Base-by-base conservation (phyloP, 2,888 invertebrate species). In the Oxycera nigricornis region DNA sequence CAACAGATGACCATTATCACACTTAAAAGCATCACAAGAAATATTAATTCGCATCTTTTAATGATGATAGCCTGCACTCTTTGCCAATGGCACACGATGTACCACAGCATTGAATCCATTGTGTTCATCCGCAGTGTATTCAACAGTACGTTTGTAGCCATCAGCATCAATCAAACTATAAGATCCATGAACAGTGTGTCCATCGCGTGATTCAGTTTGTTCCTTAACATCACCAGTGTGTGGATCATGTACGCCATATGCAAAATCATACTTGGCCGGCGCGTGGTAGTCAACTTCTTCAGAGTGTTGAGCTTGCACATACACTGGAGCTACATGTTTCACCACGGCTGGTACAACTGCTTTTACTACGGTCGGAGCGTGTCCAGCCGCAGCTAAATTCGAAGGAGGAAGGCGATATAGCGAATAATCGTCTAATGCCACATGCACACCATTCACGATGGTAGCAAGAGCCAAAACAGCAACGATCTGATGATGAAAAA, bases 21-120 rank as follows among this genome's bases (percentile, higher is more conserved):
- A 65, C 65, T n/a, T 30, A 22, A 30, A 22, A 65, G 24, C 65
- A 65, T 22, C 39, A 65, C 41, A 41, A 26, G 24, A 14, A 30
- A 59, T 30, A 30, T 14, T 28, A 30, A 14, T n/a, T 31, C 62
- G 9, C 11, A 11, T 28, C 7, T 2, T n/a, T 46, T 67, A 70
- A 52, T 55, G 70, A 24, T 70, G 31, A 35, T 70, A 70, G 1
- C 9, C 70, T 7, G 52, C 17, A 30, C 3, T 22, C 20, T 79
- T 78, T 57, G 78, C 79, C 24, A 79, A 76, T 14, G 87, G 87
- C 79, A 87, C 87, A 77, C 86, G 87, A 79, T 85, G 86, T 14
- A 88, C 88, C 39, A 88, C 86, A 59, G 88, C 88, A 80, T 88
- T 88, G 81, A 88, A 88, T 77, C 88, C 88, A 75, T 87, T 87